These are phyloP conservation scores for Agapornis roseicollis DNA, from an alignment of 2,113 vertebrate genomes.

Conservation along the genomic window DNA sequence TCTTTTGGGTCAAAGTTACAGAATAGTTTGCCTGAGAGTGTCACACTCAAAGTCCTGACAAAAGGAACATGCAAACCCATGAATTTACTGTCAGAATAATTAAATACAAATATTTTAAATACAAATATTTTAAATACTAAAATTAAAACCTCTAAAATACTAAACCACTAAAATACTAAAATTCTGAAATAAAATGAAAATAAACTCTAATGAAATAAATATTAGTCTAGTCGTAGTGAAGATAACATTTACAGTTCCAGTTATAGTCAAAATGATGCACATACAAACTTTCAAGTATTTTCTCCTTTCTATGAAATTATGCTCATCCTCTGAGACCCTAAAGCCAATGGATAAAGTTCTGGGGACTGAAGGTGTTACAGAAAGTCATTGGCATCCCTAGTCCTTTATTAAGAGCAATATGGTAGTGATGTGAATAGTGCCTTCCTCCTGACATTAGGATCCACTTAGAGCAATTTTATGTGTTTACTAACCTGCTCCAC, in stretches of 20 bases:
- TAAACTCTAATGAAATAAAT: neutral
- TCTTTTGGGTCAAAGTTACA: neutral
- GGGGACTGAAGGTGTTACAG: neutral
- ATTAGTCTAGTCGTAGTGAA: neutral
- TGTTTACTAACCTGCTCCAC: neutral
- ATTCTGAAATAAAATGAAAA: neutral
- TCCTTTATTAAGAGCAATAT: neutral
- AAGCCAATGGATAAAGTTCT: neutral
- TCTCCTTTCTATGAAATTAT: neutral
- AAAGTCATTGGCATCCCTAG: neutral
- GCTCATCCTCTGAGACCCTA: neutral
- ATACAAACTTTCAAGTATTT: neutral
- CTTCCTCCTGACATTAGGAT: neutral
- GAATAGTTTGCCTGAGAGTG: neutral
- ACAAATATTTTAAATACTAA: neutral
- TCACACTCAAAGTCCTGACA: neutral
- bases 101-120: neutral
- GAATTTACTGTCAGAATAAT: neutral
- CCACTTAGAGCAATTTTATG: neutral
- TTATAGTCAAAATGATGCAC: neutral
- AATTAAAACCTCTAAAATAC: neutral
- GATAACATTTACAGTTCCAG: neutral
- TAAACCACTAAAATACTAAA: neutral
- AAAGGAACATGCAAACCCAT: accelerated
- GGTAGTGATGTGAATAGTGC: neutral